Evolutionary conservation across 1,140 invertebrate species (phyloP).

Genomic region (Euwallacea fornicatus): DNA sequence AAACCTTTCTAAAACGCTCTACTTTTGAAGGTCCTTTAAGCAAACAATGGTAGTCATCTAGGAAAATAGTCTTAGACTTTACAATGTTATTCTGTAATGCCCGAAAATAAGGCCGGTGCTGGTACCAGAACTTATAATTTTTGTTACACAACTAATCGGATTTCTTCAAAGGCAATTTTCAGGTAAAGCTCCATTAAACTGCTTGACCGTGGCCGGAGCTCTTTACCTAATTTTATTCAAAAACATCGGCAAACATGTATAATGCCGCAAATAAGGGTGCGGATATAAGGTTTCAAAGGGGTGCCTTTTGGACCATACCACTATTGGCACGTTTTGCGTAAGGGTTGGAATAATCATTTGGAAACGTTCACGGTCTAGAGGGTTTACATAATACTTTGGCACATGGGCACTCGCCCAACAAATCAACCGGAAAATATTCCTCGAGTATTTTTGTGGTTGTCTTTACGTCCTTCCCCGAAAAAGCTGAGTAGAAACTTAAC

Average conservation of each 20-base stretch:
- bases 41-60: neutral
- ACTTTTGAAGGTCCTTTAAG: neutral
- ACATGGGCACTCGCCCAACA: conserved; percentile 11
- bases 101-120: neutral
- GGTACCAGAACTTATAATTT: neutral
- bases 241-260: conserved; percentile 27
- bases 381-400: conserved; percentile 14
- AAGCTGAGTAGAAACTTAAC: too few species aligned
- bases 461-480: neutral
- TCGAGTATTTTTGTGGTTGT: neutral
- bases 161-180: conserved; percentile 13
- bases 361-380: conserved; percentile 18
- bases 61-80: neutral
- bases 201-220: conserved; percentile 11
- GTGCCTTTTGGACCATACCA: conserved; percentile 25
- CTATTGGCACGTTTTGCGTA: conserved; percentile 29
- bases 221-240: conserved; percentile 23
- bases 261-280: conserved; percentile 15
- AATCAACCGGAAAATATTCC: conserved; percentile 11
- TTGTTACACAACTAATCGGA: neutral
- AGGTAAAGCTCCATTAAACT: conserved; percentile 17
- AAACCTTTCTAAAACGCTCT: conserved; percentile 4
- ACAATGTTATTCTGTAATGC: neutral
- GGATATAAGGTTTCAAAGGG: conserved; percentile 28
- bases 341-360: conserved; percentile 21